Conservation (phyloP, 2,888 invertebrate species). For the Aphidius colemani region DNA sequence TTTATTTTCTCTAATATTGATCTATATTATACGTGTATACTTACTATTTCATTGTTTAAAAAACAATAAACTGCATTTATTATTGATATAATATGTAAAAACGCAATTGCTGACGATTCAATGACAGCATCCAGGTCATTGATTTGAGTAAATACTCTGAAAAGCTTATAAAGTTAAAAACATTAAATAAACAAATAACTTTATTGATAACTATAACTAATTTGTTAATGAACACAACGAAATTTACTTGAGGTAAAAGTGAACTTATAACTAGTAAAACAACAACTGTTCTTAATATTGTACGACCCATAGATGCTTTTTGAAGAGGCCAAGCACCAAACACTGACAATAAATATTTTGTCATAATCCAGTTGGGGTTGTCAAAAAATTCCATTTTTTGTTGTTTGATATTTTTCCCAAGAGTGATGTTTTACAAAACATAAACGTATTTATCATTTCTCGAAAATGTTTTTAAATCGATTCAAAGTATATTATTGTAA, state of each 20-base stretch:
- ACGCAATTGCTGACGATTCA: slow-evolving; percentile 18
- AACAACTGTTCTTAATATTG: slow-evolving; percentile 5
- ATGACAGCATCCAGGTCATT: slow-evolving; percentile 10
- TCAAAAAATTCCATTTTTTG: slow-evolving; percentile 22
- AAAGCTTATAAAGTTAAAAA: neutral
- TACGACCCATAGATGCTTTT: neutral
- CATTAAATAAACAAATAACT: neutral
- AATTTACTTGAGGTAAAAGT: slow-evolving; percentile 24
- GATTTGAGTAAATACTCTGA: slow-evolving; percentile 11
- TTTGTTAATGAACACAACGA: neutral
- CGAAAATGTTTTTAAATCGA: neutral
- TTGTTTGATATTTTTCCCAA: neutral
- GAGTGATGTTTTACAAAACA: too few species aligned
- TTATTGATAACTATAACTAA: neutral
- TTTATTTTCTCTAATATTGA: neutral
- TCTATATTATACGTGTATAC: neutral
- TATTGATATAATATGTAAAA: slow-evolving; percentile 17
- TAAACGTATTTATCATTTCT: neutral
- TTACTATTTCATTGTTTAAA: slow-evolving; percentile 16
- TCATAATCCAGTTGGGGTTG: slow-evolving; percentile 18
- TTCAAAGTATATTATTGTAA: slow-evolving; percentile 1
- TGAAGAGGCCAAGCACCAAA: slow-evolving; percentile 29
- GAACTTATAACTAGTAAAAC: slow-evolving; percentile 12
- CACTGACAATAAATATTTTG: slow-evolving; percentile 18
- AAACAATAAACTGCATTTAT: slow-evolving; percentile 17